Conservation (phyloP, 1,140 invertebrate species). For the Drosophila triauraria region DNA sequence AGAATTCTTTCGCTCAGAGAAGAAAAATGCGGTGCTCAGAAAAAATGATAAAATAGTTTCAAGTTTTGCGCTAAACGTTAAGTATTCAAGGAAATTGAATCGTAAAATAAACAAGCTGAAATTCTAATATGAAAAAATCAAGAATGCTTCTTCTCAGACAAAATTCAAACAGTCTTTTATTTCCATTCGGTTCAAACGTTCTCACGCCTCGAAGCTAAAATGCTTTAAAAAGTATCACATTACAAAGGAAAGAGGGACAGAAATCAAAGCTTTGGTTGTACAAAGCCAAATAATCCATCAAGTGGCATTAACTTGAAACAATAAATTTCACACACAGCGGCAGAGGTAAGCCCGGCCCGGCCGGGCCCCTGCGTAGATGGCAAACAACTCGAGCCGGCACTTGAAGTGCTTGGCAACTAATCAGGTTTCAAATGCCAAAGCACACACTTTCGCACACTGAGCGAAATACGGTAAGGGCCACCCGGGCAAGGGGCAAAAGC, state of each 20-base stretch:
- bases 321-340: constrained; percentile 76
- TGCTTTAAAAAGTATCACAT: constrained; percentile 15
- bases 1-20: not conserved
- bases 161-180: not conserved
- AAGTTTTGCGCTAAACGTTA: too few species aligned
- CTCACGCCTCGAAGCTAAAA: not conserved
- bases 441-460: constrained; percentile 26
- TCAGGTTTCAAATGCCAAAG: constrained; percentile 77
- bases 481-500: constrained; percentile 38
- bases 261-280: constrained; percentile 63
- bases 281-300: constrained; percentile 83
- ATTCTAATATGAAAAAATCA: not conserved
- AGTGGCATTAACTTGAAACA: constrained; percentile 84
- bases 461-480: constrained; percentile 32
- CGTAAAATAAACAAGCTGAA: not conserved
- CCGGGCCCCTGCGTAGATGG: constrained; percentile 8
- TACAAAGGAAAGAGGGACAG: constrained; percentile 26
- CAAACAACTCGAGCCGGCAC: constrained; percentile 46
- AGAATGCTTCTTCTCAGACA: not conserved
- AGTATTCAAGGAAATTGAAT: not conserved
- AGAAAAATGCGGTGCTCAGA: not conserved
- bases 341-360: constrained; percentile 22
- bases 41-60: too few species aligned
- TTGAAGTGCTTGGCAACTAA: constrained; percentile 78
- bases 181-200: not conserved